A percentile compares a stretch with the other conserved stretches of the same genome.
Evolutionary conservation across 2,888 invertebrate genomes (phyloP).

Genomic region (Imbricaverruca yamaguchii): DNA sequence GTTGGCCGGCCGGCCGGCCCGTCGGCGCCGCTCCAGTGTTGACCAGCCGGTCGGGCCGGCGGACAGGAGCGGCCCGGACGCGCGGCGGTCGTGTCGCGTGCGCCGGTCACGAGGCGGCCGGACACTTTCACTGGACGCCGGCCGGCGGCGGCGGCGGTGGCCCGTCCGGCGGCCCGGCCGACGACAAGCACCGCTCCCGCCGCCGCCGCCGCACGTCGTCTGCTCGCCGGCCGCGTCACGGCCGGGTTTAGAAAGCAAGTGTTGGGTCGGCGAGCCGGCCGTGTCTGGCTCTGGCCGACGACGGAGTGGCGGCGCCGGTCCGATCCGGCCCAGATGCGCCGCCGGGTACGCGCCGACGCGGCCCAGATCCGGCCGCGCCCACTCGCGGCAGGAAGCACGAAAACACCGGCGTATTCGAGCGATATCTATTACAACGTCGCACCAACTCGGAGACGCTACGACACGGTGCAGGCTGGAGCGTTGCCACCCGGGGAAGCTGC

Average conservation of each 20-base stretch:
- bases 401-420: neutral
- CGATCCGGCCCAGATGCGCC: neutral
- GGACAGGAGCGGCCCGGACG: neutral
- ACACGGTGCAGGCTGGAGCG: neutral
- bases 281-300: neutral
- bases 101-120: neutral
- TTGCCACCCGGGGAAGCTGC: neutral
- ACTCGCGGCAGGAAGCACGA: neutral
- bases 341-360: neutral
- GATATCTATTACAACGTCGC: neutral
- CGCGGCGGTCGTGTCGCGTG: neutral
- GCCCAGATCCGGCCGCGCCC: neutral
- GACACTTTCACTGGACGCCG: constrained; percentile 9
- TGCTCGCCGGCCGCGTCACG: neutral
- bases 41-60: neutral
- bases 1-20: neutral
- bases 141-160: neutral
- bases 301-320: neutral
- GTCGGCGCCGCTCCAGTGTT: neutral
- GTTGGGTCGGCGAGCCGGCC: neutral
- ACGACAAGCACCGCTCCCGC: neutral
- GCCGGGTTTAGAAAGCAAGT: constrained; percentile 17
- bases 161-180: neutral
- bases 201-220: neutral
- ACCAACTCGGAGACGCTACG: neutral